Evolutionary conservation across 2,888 invertebrate genomes (phyloP).

Genomic region (Cyaniris semiargus): DNA sequence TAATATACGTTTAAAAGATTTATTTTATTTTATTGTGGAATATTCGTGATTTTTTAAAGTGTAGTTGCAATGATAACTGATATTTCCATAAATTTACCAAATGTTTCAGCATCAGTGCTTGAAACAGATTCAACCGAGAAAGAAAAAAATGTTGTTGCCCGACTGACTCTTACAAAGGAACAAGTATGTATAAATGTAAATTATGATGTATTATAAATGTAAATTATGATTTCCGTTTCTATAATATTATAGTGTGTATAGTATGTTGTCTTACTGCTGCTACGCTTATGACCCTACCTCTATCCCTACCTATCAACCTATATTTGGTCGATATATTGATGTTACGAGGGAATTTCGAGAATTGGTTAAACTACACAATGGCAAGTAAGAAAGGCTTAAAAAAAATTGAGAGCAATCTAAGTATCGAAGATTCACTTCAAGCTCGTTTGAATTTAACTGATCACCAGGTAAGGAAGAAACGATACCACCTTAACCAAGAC

Average conservation of each 20-base stretch:
- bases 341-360: background rate
- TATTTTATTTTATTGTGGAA: background rate
- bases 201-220: background rate
- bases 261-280: too few species aligned
- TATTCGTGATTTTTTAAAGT: too few species aligned
- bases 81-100: slow-evolving; percentile 36
- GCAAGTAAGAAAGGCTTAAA: background rate
- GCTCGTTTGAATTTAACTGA: slow-evolving; percentile 58
- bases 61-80: background rate
- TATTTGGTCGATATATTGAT: background rate
- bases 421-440: slow-evolving; percentile 45
- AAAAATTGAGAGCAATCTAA: background rate
- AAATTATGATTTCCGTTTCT: background rate
- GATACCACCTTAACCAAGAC: too few species aligned
- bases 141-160: slow-evolving; percentile 59
- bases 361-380: background rate
- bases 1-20: too few species aligned
- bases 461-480: slow-evolving; percentile 53
- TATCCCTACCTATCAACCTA: too few species aligned
- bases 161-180: slow-evolving; percentile 55
- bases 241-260: background rate
- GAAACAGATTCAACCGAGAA: slow-evolving; percentile 51
- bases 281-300: too few species aligned
- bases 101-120: slow-evolving; percentile 39
- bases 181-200: slow-evolving; percentile 51